Base-by-base conservation (phyloP, 2,797 vertebrate genomes). In the Chanos chanos region DNA sequence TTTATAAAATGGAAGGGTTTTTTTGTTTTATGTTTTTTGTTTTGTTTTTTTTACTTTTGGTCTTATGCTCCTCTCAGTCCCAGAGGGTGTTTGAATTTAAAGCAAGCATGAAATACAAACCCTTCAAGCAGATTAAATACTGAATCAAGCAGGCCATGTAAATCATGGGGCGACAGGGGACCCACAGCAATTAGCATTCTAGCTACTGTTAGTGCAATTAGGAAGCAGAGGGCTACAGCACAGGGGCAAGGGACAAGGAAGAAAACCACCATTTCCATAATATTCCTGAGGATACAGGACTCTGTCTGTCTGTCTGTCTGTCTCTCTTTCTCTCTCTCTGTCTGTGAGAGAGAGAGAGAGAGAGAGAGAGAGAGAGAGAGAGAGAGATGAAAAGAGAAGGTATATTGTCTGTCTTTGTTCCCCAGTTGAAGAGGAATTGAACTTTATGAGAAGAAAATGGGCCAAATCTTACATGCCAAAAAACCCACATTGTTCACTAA, bases 31-130 rank as follows among this genome's bases (percentile, higher is more conserved):
- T n/a, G n/a, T n/a, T n/a, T n/a, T n/a, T n/a, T n/a, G n/a, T 25
- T 54, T 60, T 58, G 43, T 66, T 34, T 22, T 9, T 34, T 61
- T 30, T 49, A 61, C 30, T 39, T 64, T 19, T 73, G 74, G 69
- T 79, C 81, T 75, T 68, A 81, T 76, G 81, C 73, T 76, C 74
- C 75, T 70, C 83, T 72, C 82, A 84, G 82, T 87, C 85, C 83
- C 84, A 80, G 73, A 72, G 83, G 86, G 85, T 77, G 86, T 89
- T 86, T 84, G 85, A 86, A 87, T 88, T 90, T 87, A 88, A 89
- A 89, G 86, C 85, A 86, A 86, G 87, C 87, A 87, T 91, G 88
- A 91, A 90, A 90, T 87, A 82, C 86, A 87, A 88, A 87, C 83
- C 87, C 87, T 91, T 88, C 84, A 88, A 89, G 87, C 81, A 87